Conservation (phyloP, 2,113 vertebrate genomes). For the Chionis minor region DNA sequence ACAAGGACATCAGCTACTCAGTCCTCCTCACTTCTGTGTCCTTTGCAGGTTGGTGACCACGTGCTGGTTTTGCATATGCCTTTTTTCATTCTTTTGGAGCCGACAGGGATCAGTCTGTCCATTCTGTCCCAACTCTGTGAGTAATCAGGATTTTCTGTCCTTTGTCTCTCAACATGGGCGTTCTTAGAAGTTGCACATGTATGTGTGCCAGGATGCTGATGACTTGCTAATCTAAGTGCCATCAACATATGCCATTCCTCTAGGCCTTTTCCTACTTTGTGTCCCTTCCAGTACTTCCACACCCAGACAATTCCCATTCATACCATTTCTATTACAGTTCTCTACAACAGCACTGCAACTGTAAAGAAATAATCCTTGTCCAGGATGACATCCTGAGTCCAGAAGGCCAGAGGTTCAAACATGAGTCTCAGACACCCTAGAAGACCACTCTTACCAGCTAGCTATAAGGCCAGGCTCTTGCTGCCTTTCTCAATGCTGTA, state of each 20-base stretch:
- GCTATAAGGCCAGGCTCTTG: not conserved
- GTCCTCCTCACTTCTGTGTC: not conserved
- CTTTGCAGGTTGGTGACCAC: not conserved
- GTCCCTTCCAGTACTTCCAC: not conserved
- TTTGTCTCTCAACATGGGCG: not conserved
- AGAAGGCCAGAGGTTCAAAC: not conserved
- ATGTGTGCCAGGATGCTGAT: not conserved
- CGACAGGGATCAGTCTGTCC: not conserved
- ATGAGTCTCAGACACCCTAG: not conserved
- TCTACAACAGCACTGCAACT: not conserved
- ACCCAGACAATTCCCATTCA: not conserved
- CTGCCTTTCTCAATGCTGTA: not conserved
- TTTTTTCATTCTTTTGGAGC: not conserved
- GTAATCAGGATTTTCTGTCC: not conserved
- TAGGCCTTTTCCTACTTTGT: not conserved
- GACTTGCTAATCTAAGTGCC: not conserved
- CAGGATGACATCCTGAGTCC: not conserved
- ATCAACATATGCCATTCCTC: not conserved
- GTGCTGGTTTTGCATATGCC: not conserved
- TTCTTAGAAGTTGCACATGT: not conserved
- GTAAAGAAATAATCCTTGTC: not conserved
- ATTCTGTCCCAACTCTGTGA: not conserved
- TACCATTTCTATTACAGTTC: not conserved
- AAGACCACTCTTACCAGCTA: not conserved
- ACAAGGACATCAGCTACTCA: not conserved